phyloP scores from a whole-genome alignment of 35 echinoderm and acorn worm species.

The Heliocidaris tuberculata region DNA sequence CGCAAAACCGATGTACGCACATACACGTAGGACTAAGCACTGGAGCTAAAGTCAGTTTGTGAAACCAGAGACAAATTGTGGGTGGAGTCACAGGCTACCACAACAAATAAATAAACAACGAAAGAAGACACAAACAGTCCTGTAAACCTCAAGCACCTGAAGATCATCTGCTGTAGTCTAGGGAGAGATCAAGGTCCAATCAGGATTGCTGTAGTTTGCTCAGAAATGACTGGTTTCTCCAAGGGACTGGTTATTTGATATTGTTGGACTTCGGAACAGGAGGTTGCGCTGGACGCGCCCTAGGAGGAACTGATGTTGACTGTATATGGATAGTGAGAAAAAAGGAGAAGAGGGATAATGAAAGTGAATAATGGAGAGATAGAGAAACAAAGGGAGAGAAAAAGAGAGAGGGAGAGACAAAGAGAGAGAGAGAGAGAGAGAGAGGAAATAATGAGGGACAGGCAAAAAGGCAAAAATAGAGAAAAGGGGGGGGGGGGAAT shows the following conservation, averaged over 20 bases:
- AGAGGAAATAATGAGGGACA: not conserved
- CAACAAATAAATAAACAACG: not conserved
- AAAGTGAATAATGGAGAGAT: not conserved
- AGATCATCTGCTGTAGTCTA: not conserved
- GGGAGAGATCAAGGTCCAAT: not conserved
- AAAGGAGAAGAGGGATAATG: not conserved
- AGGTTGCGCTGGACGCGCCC: slow-evolving; percentile 30
- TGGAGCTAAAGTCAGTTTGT: too few species aligned
- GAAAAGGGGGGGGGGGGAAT: not conserved
- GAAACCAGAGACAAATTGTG: too few species aligned
- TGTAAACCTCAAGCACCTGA: not conserved
- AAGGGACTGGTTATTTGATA: slow-evolving; percentile 17
- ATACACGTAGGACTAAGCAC: too few species aligned
- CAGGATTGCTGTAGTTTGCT: not conserved
- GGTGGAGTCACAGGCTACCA: too few species aligned
- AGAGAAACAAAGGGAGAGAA: not conserved
- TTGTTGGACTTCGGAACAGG: slow-evolving; percentile 48
- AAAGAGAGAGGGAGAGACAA: not conserved
- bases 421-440: not conserved
- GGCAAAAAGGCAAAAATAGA: not conserved
- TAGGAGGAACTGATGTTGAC: slow-evolving; percentile 35
- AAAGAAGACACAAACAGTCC: not conserved
- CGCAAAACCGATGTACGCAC: too few species aligned
- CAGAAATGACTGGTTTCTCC: not conserved
- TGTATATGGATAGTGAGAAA: slow-evolving; percentile 21